These are phyloP conservation scores for Brenthis hecate DNA, from an alignment of 2,888 invertebrate species.

Conservation along the genomic window DNA sequence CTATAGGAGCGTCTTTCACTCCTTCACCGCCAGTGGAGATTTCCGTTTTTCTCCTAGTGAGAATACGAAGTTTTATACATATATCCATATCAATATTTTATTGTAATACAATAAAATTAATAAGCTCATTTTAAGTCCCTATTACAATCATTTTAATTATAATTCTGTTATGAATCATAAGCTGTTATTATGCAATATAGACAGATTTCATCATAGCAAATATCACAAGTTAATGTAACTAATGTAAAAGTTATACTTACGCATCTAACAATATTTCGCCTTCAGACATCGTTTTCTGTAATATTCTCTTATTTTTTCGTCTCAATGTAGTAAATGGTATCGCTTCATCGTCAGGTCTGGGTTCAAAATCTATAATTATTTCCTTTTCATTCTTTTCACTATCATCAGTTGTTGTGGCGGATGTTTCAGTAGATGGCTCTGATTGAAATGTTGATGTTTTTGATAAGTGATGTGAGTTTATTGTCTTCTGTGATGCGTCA, in stretches of 20 bases:
- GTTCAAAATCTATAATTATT: constrained; percentile 94
- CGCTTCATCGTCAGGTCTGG: constrained; percentile 85
- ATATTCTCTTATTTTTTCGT: constrained; percentile 76
- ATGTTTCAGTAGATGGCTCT: constrained; percentile 79
- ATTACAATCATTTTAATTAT: no score
- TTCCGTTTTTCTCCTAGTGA: constrained; percentile 72
- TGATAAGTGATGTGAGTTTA: constrained; percentile 70
- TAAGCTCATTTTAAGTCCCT: no score
- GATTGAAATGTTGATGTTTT: constrained; percentile 80
- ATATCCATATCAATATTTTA: background rate
- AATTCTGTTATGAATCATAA: no score
- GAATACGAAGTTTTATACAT: background rate
- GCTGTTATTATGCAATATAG: no score
- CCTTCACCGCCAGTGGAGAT: constrained; percentile 73
- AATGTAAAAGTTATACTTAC: constrained; percentile 55
- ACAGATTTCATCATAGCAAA: no score
- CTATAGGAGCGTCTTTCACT: constrained; percentile 72
- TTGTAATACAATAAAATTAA: no score
- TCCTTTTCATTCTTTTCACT: constrained; percentile 87
- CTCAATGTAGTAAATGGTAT: constrained; percentile 83
- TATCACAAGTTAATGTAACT: no score
- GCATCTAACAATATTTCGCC: constrained; percentile 88
- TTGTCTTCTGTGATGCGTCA: constrained; percentile 72
- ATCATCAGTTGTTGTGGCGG: constrained; percentile 77
- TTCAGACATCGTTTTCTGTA: constrained; percentile 91